Percentiles rank a stretch among this genome's conserved stretches.
These are phyloP conservation scores for Brachyptera risi DNA, from an alignment of 2,888 invertebrate species.

Conservation along the genomic window DNA sequence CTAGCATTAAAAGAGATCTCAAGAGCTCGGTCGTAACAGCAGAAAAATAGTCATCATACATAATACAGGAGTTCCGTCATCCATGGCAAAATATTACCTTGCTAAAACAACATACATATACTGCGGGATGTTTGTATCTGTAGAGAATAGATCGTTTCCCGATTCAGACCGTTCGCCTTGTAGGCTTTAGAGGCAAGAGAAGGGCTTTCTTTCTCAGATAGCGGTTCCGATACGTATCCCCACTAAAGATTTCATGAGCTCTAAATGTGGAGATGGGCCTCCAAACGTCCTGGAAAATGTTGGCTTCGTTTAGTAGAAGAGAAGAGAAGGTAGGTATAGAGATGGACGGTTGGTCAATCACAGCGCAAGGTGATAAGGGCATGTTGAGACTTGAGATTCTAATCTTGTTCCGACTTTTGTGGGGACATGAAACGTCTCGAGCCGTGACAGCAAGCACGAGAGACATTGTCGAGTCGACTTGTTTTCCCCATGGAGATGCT, in stretches of 20 bases:
- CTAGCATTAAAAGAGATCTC: too few relatives aligned
- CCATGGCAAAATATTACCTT: background rate
- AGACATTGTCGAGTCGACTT: too few relatives aligned
- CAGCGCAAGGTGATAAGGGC: too few relatives aligned
- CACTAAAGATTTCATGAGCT: conserved; percentile 11
- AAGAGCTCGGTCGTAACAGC: too few relatives aligned
- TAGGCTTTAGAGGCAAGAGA: background rate
- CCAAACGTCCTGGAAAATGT: background rate
- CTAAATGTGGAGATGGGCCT: conserved; percentile 11
- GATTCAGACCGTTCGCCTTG: background rate
- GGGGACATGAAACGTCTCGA: background rate
- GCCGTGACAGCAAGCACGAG: too few relatives aligned
- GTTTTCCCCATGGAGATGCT: background rate
- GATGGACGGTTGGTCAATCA: background rate
- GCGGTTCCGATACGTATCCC: conserved; percentile 1
- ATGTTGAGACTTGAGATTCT: background rate
- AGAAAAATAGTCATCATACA: background rate
- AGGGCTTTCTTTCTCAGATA: background rate
- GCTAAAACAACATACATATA: background rate
- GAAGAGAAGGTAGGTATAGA: background rate
- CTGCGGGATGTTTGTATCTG: too few relatives aligned
- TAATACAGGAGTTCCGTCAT: background rate
- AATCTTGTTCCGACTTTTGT: background rate
- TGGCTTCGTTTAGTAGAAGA: background rate
- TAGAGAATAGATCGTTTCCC: background rate